These are phyloP conservation scores for Ashinkailepas kermadecensis DNA, from an alignment of 2,888 invertebrate genomes.

Conservation along the genomic window DNA sequence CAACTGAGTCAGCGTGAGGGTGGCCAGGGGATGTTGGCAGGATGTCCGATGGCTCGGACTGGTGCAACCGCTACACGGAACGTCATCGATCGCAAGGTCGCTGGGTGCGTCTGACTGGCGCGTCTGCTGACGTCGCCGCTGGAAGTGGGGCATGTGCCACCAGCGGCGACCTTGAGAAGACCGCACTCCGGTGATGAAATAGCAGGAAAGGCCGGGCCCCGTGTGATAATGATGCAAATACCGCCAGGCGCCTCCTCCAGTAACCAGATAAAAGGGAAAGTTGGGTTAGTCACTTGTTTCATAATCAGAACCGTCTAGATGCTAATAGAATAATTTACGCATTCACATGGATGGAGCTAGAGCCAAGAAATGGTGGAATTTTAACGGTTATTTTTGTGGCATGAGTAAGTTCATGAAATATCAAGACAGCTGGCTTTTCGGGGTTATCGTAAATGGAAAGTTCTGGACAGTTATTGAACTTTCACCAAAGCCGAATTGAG, in stretches of 20 bases:
- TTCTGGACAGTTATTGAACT: no score
- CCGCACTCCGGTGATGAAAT: not conserved
- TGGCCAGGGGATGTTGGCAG: no score
- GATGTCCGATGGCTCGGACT: not conserved
- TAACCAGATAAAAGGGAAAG: not conserved
- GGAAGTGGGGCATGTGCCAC: not conserved
- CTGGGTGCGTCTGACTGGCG: not conserved
- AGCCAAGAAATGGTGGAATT: no score
- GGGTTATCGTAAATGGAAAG: no score
- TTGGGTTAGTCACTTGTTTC: not conserved
- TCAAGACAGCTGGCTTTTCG: no score
- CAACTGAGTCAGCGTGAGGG: no score
- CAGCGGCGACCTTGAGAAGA: not conserved
- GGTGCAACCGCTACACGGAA: not conserved
- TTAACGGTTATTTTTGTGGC: no score
- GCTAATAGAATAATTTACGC: not conserved
- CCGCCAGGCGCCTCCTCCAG: not conserved
- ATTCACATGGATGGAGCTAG: no score
- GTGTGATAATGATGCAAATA: conserved; percentile 7
- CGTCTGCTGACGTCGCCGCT: not conserved
- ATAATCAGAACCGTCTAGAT: not conserved
- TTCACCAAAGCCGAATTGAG: no score
- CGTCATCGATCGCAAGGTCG: not conserved
- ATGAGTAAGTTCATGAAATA: no score
- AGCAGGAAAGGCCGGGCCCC: not conserved